A percentile compares a stretch with the other conserved stretches of the same genome.
phyloP scores from a whole-genome alignment of 2,113 vertebrate species.

The Bambusicola thoracicus region DNA sequence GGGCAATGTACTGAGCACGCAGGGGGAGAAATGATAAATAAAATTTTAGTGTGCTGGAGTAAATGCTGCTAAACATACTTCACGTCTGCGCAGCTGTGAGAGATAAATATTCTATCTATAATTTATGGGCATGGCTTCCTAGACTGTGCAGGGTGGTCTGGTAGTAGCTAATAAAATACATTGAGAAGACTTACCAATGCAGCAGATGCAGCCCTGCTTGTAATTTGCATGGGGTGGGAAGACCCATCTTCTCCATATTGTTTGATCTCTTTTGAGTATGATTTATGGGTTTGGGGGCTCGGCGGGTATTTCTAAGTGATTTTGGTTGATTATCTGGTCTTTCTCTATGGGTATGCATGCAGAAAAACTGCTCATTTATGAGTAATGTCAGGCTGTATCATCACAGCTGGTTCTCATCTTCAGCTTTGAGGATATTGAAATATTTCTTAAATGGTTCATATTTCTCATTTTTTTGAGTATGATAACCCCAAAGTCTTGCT shows the following conservation, averaged over 20 bases:
- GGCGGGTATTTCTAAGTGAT: background rate
- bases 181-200: background rate
- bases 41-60: conserved; percentile 18
- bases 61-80: conserved; percentile 25
- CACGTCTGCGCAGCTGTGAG: background rate
- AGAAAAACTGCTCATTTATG: background rate
- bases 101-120: conserved; percentile 45
- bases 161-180: conserved; percentile 14
- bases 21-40: conserved; percentile 18
- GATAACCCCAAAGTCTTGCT: background rate
- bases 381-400: background rate
- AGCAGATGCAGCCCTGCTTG: background rate
- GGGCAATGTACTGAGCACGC: background rate
- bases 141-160: background rate
- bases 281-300: background rate
- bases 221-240: background rate
- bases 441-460: background rate
- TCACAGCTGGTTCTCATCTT: background rate
- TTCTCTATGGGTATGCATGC: rapidly evolving
- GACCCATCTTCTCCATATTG: background rate
- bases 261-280: background rate
- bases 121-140: conserved; percentile 58
- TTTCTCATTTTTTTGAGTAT: background rate
- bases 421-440: background rate
- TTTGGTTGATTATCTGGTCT: background rate